These are phyloP conservation scores for Drosophila lacertosa DNA, from an alignment of 1,140 invertebrate genomes.

Conservation along the genomic window DNA sequence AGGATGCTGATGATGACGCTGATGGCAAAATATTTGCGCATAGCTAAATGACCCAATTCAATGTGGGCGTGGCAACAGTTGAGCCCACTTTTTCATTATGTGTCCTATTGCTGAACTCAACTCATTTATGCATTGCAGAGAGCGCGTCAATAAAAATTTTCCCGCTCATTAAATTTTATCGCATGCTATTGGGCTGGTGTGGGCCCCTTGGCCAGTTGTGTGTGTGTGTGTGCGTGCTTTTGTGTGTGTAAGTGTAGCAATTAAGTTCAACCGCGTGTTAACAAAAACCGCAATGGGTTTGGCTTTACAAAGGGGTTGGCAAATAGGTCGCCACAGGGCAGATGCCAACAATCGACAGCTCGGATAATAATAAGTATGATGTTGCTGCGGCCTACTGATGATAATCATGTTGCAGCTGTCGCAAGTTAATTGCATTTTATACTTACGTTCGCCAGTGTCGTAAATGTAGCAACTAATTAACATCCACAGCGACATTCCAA, in stretches of 20 bases:
- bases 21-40: slow-evolving; percentile 33
- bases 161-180: slow-evolving; percentile 75
- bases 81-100: slow-evolving; percentile 44
- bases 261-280: slow-evolving; percentile 58
- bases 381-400: slow-evolving; percentile 9
- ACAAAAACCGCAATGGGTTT: slow-evolving; percentile 44
- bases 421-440: slow-evolving; percentile 42
- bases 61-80: slow-evolving; percentile 8
- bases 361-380: slow-evolving; percentile 54
- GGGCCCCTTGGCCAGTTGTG: neutral
- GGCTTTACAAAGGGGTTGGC: slow-evolving; percentile 44
- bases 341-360: slow-evolving; percentile 30
- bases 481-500: slow-evolving; percentile 7
- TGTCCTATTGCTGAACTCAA: slow-evolving; percentile 24
- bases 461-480: slow-evolving; percentile 63
- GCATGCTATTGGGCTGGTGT: slow-evolving; percentile 58
- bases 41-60: slow-evolving; percentile 30
- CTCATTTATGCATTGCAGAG: slow-evolving; percentile 68
- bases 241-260: slow-evolving; percentile 41
- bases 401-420: slow-evolving; percentile 23
- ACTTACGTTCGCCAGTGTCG: slow-evolving; percentile 20
- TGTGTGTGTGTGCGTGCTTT: slow-evolving; percentile 30
- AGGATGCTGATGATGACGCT: slow-evolving; percentile 9
- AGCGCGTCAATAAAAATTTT: slow-evolving; percentile 77
- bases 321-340: slow-evolving; percentile 30